Base-by-base conservation (phyloP, 2,888 invertebrate genomes). In the Anagyrus pseudococci region DNA sequence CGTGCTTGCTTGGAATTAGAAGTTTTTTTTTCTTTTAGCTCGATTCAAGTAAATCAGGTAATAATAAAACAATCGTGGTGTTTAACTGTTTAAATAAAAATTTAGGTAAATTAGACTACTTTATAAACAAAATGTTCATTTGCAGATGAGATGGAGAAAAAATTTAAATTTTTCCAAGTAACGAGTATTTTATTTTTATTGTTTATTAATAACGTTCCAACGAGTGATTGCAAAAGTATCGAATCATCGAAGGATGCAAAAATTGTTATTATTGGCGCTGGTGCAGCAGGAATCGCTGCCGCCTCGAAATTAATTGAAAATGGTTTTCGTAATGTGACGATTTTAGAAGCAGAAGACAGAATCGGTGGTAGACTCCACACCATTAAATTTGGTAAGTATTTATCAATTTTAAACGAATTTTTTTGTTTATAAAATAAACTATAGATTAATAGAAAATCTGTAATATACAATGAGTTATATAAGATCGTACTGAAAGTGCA, bases 241-340 rank as follows among this genome's bases (percentile, higher is more conserved):
- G 15, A 10, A 20, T 7, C 23, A 23, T 6, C n/a, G 8, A 26
- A 19, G 37, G 41, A 52, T 19, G 47, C 62, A 13, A 58, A 26
- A 33, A 80, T 86, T 20, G 70, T 86, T 25, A 82, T 87, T 40
- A 75, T 87, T 52, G 87, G 87, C 46, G 85, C 84, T 22, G 86
- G 86, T 15, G 77, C 83, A 20, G 75, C 85, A 10, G 86, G 86
- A 23, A 79, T 85, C 41, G 83, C 85, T 1, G 84, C 85, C 7
- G 84, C 84, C 0, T 74, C 82, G 1, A 78, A 77, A 64, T 73
- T 86, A 1, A 64, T 82, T 1, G 78, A 83, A 63, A 79, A 82
- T 71, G 82, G 82, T 19, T 77, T 83, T 41, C 69, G 73, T 13
- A 76, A 84, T 68, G 69, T 87, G 7, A 79, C 77, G 4, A 77